These are phyloP conservation scores for Porites lutea DNA, from an alignment of 64 coral and sea anemone genomes.

Conservation along the genomic window DNA sequence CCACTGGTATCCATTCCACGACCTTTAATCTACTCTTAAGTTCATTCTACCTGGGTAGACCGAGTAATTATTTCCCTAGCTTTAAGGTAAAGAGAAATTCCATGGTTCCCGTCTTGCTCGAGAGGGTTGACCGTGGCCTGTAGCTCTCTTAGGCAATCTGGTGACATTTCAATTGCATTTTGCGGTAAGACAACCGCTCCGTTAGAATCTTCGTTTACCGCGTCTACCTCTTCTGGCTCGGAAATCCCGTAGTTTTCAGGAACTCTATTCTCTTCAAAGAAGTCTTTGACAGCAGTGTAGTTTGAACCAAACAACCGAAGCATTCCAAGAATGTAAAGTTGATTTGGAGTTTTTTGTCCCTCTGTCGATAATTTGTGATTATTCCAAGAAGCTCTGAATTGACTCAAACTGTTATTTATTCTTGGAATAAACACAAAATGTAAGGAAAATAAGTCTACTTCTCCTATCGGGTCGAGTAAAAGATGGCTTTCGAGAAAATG, in stretches of 20 bases:
- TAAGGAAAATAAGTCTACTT: conserved; percentile 12
- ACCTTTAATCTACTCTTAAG: too few relatives aligned
- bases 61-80: conserved; percentile 15
- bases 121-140: neutral
- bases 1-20: too few relatives aligned
- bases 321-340: conserved; percentile 57
- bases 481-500: conserved; percentile 32
- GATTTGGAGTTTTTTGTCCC: conserved; percentile 21
- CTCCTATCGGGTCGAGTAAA: conserved; percentile 14
- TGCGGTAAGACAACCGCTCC: conserved; percentile 13
- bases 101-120: conserved; percentile 33
- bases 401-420: conserved; percentile 10
- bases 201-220: neutral
- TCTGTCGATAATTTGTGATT: conserved; percentile 64
- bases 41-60: too few relatives aligned
- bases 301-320: conserved; percentile 4
- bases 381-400: conserved; percentile 42
- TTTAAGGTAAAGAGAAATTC: conserved; percentile 6
- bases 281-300: conserved; percentile 34
- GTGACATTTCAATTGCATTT: neutral
- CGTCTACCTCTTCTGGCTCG: too few relatives aligned
- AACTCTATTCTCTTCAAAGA: conserved; percentile 29
- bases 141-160: neutral
- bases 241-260: neutral
- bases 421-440: conserved; percentile 39